A percentile compares a stretch with the other conserved stretches of the same genome.
phyloP scores from a whole-genome alignment of 2,797 vertebrate genomes.

The Astyanax mexicanus region DNA sequence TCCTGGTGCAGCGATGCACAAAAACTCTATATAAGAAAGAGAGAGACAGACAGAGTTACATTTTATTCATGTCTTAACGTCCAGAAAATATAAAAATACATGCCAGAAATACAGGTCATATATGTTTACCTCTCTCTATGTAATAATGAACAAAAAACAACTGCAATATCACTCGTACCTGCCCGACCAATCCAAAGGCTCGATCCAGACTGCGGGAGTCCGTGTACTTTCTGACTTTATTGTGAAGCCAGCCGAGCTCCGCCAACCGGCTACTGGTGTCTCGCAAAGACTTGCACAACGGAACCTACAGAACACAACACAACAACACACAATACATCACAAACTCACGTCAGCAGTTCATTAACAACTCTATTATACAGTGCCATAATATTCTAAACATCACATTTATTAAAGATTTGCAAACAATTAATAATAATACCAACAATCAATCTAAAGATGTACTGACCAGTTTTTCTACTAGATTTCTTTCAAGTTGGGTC shows the following conservation, averaged over 20 bases:
- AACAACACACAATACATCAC: not conserved
- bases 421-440: no score
- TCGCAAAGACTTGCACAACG: constrained; percentile 89
- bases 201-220: constrained; percentile 94
- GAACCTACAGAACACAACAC: constrained; percentile 81
- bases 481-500: no score
- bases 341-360: not conserved
- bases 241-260: constrained; percentile 97
- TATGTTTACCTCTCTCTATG: no score
- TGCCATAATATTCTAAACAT: no score
- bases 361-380: no score
- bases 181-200: constrained; percentile 94
- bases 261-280: constrained; percentile 90
- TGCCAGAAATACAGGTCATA: no score
- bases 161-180: constrained; percentile 76
- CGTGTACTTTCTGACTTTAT: constrained; percentile 95
- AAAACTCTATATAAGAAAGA: constrained; percentile 85
- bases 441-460: no score
- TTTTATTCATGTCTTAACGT: no score
- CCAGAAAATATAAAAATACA: no score
- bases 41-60: no score
- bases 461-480: no score
- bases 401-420: not conserved
- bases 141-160: no score
- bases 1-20: constrained; percentile 97